These are phyloP conservation scores for Danio aesculapii DNA, from an alignment of 2,797 vertebrate genomes.

Conservation along the genomic window DNA sequence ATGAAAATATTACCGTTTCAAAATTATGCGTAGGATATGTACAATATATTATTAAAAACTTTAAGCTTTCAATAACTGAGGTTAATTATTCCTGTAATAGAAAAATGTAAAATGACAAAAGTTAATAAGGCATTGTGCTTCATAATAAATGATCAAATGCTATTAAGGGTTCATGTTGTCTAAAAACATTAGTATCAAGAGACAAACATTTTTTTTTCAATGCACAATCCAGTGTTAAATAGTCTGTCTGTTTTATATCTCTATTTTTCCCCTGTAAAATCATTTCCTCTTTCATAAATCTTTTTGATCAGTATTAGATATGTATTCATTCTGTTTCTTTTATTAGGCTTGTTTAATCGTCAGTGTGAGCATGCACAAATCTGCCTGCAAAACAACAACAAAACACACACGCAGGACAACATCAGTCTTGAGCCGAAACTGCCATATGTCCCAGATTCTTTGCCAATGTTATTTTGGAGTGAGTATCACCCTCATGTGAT, in stretches of 20 bases:
- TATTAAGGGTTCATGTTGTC: background rate
- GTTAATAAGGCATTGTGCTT: background rate
- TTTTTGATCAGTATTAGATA: background rate
- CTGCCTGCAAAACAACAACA: too few species aligned
- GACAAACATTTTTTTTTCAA: too few species aligned
- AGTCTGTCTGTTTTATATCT: background rate
- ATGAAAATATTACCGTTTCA: background rate
- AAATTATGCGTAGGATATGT: background rate
- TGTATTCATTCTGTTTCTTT: background rate
- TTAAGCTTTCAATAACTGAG: background rate
- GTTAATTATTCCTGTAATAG: too few species aligned
- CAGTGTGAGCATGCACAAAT: background rate
- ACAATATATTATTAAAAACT: background rate
- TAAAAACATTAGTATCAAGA: background rate
- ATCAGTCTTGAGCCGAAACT: slow-evolving; percentile 2
- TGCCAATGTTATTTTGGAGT: slow-evolving; percentile 1
- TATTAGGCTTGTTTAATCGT: background rate
- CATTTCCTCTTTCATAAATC: background rate
- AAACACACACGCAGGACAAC: background rate
- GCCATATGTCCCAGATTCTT: background rate
- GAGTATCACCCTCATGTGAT: background rate
- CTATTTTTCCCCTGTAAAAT: background rate
- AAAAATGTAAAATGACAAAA: background rate
- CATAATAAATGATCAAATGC: background rate
- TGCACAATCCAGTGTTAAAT: background rate